Conservation (phyloP, 2,797 vertebrate species). For the Sebastes diploproa region DNA sequence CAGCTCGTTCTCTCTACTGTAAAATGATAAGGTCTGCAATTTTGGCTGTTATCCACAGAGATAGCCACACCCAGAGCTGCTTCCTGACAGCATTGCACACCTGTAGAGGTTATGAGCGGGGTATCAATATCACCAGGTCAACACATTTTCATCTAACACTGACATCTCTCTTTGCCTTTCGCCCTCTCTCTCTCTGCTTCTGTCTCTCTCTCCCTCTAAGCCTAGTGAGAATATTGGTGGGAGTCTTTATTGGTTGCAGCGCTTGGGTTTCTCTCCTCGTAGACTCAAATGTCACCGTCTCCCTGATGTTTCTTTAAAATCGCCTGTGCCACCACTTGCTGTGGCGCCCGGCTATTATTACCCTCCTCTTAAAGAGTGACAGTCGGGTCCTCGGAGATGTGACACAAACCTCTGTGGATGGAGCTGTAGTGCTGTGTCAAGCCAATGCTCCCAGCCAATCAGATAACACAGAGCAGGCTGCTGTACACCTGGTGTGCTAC, state of each 20-base stretch:
- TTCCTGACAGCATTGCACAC: conserved; percentile 65
- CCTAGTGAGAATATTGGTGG: conserved; percentile 75
- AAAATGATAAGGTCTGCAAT: conserved; percentile 62
- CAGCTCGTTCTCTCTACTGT: conserved; percentile 25
- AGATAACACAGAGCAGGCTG: conserved; percentile 46
- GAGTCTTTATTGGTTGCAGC: conserved; percentile 79
- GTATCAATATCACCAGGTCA: conserved; percentile 79
- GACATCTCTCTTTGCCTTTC: conserved; percentile 65
- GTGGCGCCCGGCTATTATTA: conserved; percentile 85
- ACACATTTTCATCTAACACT: conserved; percentile 79
- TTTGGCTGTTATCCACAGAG: conserved; percentile 57
- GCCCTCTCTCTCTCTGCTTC: conserved; percentile 9
- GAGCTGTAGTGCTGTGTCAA: conserved; percentile 77
- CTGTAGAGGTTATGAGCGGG: conserved; percentile 76
- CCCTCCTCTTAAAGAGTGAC: conserved; percentile 85
- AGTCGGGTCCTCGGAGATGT: conserved; percentile 80
- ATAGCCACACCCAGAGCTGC: conserved; percentile 63
- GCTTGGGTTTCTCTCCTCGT: conserved; percentile 75
- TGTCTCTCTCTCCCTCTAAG: conserved; percentile 46
- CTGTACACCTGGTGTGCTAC: conserved; percentile 31
- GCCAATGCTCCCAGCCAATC: conserved; percentile 72
- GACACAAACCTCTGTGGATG: conserved; percentile 79
- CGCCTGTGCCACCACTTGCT: conserved; percentile 79
- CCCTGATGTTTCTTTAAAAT: conserved; percentile 82
- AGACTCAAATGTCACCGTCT: conserved; percentile 85